Conservation (phyloP, 1,140 invertebrate genomes). For the Orchesella cincta region DNA sequence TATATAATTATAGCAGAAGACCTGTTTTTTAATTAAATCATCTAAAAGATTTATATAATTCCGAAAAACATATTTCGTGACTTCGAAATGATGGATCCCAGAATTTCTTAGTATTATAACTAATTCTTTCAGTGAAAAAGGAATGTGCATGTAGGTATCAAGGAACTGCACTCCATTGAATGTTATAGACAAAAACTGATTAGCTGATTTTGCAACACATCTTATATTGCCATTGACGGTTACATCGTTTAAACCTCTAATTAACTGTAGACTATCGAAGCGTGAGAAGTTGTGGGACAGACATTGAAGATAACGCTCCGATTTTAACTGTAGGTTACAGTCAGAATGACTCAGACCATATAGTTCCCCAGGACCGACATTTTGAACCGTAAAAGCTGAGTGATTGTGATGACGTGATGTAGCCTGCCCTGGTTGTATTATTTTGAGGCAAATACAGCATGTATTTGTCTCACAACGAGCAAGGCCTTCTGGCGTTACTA, state of each 20-base stretch:
- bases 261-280: not conserved
- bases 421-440: not conserved
- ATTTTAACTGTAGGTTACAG: not conserved
- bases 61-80: not conserved
- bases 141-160: not conserved
- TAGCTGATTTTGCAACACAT: not conserved
- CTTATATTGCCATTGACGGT: not conserved
- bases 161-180: not conserved
- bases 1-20: constrained; percentile 8
- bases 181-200: not conserved
- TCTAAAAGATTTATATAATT: not conserved
- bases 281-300: not conserved
- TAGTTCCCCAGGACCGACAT: not conserved
- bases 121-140: not conserved
- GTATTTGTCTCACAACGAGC: not conserved
- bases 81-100: not conserved
- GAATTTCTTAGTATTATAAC: not conserved
- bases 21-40: not conserved
- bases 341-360: not conserved
- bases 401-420: not conserved
- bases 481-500: not conserved
- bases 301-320: not conserved
- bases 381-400: not conserved
- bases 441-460: not conserved
- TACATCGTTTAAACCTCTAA: not conserved